Evolutionary conservation across 1,140 invertebrate species (phyloP), one percentile per base, ranked within the genome.

Genomic region (Achroia grisella): DNA sequence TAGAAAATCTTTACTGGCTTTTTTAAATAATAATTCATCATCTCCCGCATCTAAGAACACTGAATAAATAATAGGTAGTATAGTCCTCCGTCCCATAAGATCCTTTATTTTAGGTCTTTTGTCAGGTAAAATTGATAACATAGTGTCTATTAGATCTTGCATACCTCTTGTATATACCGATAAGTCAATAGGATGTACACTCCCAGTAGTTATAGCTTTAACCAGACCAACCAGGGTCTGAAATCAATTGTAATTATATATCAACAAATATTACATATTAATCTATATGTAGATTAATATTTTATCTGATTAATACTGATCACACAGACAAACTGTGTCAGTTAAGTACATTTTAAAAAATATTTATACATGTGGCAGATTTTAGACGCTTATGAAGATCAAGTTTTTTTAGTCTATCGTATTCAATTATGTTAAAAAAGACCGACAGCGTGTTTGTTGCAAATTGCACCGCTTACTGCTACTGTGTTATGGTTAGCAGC

Each of bases 221-320:
- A 89, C 82, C 28, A 89, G 65, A 37, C 86, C 87, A 9, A 87
- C 76, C 39, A 87, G 49, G 27, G 79, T 81, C 81, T 87, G 64
- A 41, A 86, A 83, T 34, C 17, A 6, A n/a, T 23, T 23, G 6
- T 23, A 23, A 6, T 23, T 23, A 23, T 23, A 23, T n/a, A 23
- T 23, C 6, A 23, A 23, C 6, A 23, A 3, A n/a, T n/a, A n/a
- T n/a, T n/a, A n/a, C n/a, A n/a, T n/a, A n/a, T n/a, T n/a, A n/a
- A n/a, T n/a, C n/a, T n/a, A n/a, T n/a, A n/a, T n/a, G n/a, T n/a
- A n/a, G n/a, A n/a, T n/a, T n/a, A n/a, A n/a, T n/a, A n/a, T n/a
- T n/a, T n/a, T n/a, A n/a, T n/a, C n/a, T n/a, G n/a, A n/a, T n/a
- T n/a, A n/a, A n/a, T n/a, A n/a, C n/a, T n/a, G n/a, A n/a, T n/a